phyloP scores from a whole-genome alignment of 2,888 invertebrate species.

The Alentia gelatinosa region DNA sequence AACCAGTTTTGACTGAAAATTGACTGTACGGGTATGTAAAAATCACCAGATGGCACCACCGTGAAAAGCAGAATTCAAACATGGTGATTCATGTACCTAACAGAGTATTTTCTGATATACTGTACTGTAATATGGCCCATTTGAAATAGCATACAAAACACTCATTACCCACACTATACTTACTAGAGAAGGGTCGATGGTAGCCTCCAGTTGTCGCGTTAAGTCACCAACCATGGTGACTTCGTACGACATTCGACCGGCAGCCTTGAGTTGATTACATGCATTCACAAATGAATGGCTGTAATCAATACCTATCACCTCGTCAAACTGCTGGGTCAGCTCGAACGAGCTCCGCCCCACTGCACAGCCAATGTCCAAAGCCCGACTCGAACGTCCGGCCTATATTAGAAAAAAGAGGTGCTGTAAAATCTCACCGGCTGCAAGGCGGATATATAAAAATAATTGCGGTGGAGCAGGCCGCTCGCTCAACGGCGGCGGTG shows the following conservation, averaged over 20 bases:
- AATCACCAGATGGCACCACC: too few relatives aligned
- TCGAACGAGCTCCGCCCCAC: slow-evolving; percentile 80
- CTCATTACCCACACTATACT: slow-evolving; percentile 59
- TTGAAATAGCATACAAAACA: too few relatives aligned
- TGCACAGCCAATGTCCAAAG: slow-evolving; percentile 80
- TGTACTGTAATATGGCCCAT: too few relatives aligned
- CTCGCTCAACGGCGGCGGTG: too few relatives aligned
- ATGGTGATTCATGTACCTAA: too few relatives aligned
- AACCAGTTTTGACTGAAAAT: too few relatives aligned
- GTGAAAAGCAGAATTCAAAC: too few relatives aligned
- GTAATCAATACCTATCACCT: slow-evolving; percentile 79
- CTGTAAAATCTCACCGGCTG: too few relatives aligned
- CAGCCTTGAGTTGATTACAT: slow-evolving; percentile 72
- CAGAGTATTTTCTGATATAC: too few relatives aligned
- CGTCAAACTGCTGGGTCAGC: slow-evolving; percentile 71
- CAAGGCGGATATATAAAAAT: too few relatives aligned
- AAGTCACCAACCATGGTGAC: slow-evolving; percentile 77
- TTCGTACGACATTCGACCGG: slow-evolving; percentile 71
- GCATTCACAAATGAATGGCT: slow-evolving; percentile 77
- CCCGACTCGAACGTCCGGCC: slow-evolving; percentile 70
- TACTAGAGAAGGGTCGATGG: slow-evolving; percentile 71
- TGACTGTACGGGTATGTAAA: too few relatives aligned
- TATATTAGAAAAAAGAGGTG: slow-evolving; percentile 38
- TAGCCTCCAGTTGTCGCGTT: slow-evolving; percentile 69
- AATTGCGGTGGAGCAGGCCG: too few relatives aligned